Conservation (phyloP, 2,888 invertebrate genomes). For the Stratiomys singularior region DNA sequence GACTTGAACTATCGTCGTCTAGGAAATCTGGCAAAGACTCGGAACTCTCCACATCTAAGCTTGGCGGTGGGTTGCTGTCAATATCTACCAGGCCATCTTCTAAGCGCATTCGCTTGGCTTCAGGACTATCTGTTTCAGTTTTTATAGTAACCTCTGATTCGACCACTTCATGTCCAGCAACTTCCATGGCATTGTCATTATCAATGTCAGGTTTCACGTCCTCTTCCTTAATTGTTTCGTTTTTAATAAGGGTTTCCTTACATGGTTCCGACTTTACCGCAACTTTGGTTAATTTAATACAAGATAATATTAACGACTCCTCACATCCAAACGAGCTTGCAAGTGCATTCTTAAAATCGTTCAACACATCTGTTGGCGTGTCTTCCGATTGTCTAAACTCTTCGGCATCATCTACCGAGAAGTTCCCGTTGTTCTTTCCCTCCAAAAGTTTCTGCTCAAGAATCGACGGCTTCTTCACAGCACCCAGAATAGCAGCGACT, state of each 20-base stretch:
- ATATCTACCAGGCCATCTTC: constrained; percentile 43
- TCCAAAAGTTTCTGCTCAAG: constrained; percentile 76
- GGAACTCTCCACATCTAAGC: constrained; percentile 56
- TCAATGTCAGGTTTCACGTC: constrained; percentile 62
- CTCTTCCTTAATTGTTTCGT: constrained; percentile 49
- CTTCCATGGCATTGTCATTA: constrained; percentile 51
- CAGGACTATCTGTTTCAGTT: constrained; percentile 38
- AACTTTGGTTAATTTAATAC: constrained; percentile 47
- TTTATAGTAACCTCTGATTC: constrained; percentile 38
- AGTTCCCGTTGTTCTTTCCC: constrained; percentile 64
- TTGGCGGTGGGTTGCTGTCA: constrained; percentile 23
- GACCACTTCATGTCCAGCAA: constrained; percentile 46
- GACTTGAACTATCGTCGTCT: constrained; percentile 50
- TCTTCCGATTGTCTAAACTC: constrained; percentile 59
- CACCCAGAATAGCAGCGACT: constrained; percentile 65
- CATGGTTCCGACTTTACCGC: constrained; percentile 51
- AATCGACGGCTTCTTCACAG: constrained; percentile 73
- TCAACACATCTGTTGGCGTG: constrained; percentile 60
- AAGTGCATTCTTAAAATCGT: constrained; percentile 70
- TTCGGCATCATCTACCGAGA: constrained; percentile 58
- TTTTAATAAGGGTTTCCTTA: constrained; percentile 55
- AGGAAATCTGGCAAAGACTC: constrained; percentile 55
- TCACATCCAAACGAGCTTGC: constrained; percentile 67
- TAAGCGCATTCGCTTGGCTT: constrained; percentile 42
- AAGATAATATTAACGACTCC: constrained; percentile 47